A percentile compares a stretch with the other conserved stretches of the same genome.
These are phyloP conservation scores for Liolophura sinensis DNA, from an alignment of 1,140 invertebrate species.

Conservation along the genomic window DNA sequence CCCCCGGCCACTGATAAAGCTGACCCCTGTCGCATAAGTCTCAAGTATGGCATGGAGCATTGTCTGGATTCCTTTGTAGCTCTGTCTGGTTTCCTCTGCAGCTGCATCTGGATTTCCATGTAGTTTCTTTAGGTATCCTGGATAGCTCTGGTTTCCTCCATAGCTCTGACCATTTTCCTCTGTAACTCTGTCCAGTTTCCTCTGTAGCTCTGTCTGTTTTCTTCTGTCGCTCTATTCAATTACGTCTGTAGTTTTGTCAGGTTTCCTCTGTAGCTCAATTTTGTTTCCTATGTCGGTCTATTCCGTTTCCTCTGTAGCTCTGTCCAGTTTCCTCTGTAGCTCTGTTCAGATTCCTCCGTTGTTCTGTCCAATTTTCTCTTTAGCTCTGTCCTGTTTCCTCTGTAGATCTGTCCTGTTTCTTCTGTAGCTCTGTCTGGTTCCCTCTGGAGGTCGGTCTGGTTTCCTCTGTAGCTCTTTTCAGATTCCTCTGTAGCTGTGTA, in stretches of 20 bases:
- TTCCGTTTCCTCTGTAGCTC: constrained; percentile 1
- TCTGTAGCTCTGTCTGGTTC: background rate
- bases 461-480: too few species aligned
- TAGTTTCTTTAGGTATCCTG: too few species aligned
- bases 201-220: background rate
- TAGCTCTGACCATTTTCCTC: too few species aligned
- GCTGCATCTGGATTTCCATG: too few species aligned
- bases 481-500: too few species aligned
- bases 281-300: background rate
- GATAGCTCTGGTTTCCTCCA: too few species aligned
- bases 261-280: background rate
- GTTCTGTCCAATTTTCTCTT: background rate
- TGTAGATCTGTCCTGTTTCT: background rate
- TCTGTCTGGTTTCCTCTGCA: too few species aligned
- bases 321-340: constrained; percentile 6
- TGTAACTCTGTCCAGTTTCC: background rate
- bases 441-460: too few species aligned
- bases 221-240: constrained; percentile 1
- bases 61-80: too few species aligned
- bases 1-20: too few species aligned
- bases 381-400: background rate
- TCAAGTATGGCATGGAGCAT: too few species aligned
- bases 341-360: background rate
- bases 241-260: background rate
- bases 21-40: too few species aligned